Evolutionary conservation across 1,140 invertebrate genomes (phyloP), one percentile per base, ranked within the genome.

Genomic region (Calliphora vicina): DNA sequence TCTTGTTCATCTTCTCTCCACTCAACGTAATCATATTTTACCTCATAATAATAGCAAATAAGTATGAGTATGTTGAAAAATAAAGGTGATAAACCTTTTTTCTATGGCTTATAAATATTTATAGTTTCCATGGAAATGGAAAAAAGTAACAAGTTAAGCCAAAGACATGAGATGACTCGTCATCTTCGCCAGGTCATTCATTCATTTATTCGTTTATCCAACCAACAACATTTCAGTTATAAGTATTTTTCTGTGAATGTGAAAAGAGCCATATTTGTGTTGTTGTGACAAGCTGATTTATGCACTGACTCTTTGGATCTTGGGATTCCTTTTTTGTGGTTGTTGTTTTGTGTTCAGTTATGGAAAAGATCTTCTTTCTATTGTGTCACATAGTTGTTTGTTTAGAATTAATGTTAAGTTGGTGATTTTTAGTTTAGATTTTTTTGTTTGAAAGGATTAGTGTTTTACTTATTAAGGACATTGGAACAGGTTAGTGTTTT

Each of bases 71-170:
- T 50, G 10, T 45, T 13, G 43, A 45, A 17, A 73, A 8, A 25
- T 10, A 17, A 74, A 74, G 72, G 72, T 29, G 72, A 27, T 74
- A 74, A 74, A 74, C 27, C 72, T 35, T 35, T 35, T 35, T 74
- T 35, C 29, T 27, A 74, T 35, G 26, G 27, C 27, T 74, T 74
- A 74, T 74, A 74, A 74, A 50, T 35, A 35, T 35, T 35, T 35
- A 50, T 50, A 74, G 15, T 27, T 74, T 74, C 4, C 72, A 74
- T 74, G 72, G 26, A 74, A 74, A 74, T 74, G 72, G 72, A 23
- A 74, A 74, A 35, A 35, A 35, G 6, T 74, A 74, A 35, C 72
- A 35, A 74, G 72, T 74, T 74, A 74, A 29, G 8, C 72, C 35
- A 35, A 74, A 27, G 72, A 74, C 27, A 27, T 50, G 45, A 50